Evolutionary conservation across 30 jellyfish, hydroid and myxozoan species (phyloP).

Genomic region (Morbakka virulenta): DNA sequence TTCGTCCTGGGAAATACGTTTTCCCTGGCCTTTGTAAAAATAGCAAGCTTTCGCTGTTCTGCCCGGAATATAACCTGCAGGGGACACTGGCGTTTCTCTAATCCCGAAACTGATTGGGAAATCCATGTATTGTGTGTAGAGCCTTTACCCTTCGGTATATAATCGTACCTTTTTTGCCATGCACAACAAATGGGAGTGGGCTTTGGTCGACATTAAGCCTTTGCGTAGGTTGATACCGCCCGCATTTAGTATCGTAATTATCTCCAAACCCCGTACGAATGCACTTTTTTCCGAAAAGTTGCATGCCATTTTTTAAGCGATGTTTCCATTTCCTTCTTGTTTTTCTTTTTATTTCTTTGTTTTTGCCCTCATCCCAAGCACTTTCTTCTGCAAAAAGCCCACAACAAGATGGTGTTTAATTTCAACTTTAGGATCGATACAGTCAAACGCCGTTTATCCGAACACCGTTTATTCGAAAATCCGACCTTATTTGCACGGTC

Average conservation of each 20-base stretch:
- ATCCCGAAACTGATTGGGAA: conserved; percentile 31
- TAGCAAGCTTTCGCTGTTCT: conserved; percentile 17
- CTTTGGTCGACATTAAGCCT: too few relatives aligned
- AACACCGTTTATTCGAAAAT: too few relatives aligned
- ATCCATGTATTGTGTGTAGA: conserved; percentile 18
- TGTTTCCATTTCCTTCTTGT: conserved; percentile 24
- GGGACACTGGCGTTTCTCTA: conserved; percentile 56
- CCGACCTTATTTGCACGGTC: too few relatives aligned
- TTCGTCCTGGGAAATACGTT: conserved; percentile 20
- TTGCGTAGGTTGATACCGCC: too few relatives aligned
- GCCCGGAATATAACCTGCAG: conserved; percentile 36
- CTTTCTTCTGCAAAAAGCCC: conserved; percentile 1
- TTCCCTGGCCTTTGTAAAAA: conserved; percentile 39
- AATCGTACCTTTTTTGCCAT: too few relatives aligned
- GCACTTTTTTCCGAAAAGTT: conserved; percentile 13
- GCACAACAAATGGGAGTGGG: too few relatives aligned
- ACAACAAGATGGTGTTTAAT: conserved; percentile 36
- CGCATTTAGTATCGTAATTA: too few relatives aligned
- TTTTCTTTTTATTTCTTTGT: too few relatives aligned
- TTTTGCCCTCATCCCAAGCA: conserved; percentile 25
- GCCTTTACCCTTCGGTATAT: too few relatives aligned
- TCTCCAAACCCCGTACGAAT: conserved; percentile 3
- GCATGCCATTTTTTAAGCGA: conserved; percentile 32
- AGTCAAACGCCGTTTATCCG: too few relatives aligned
- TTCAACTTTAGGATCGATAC: too few relatives aligned